Evolutionary conservation across 2,113 vertebrate species (phyloP).

Genomic region (Oreochromis niloticus): DNA sequence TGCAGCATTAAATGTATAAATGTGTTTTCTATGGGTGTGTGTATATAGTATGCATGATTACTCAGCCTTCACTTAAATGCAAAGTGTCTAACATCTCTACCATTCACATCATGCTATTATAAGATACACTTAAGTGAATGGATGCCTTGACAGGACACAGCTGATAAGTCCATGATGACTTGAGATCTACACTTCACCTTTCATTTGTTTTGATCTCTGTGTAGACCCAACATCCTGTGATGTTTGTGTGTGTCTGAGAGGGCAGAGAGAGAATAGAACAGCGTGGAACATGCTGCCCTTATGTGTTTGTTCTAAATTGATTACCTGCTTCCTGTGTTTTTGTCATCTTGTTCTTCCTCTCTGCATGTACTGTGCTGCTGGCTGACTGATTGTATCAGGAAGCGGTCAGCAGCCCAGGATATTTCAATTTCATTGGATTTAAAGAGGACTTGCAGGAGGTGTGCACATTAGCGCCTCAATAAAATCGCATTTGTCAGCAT

Average conservation of each 20-base stretch:
- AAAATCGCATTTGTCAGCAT: conserved; percentile 95
- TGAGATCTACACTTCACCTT: conserved; percentile 73
- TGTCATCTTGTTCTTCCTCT: conserved; percentile 4
- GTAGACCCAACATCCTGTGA: conserved; percentile 59
- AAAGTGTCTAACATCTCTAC: conserved; percentile 52
- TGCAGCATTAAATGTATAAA: neutral
- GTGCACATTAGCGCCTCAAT: conserved; percentile 83
- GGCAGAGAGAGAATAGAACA: neutral
- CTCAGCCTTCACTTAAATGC: neutral
- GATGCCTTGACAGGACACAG: conserved; percentile 64
- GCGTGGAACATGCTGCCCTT: conserved; percentile 44
- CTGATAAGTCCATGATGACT: conserved; percentile 77
- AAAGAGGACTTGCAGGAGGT: conserved; percentile 80
- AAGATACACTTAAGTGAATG: conserved; percentile 68
- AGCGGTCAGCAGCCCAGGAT: conserved; percentile 79
- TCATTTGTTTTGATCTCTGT: conserved; percentile 85
- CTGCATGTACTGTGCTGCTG: conserved; percentile 53
- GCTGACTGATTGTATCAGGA: conserved; percentile 84
- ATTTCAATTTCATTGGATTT: conserved; percentile 94
- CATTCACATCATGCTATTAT: conserved; percentile 32
- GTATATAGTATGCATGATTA: neutral
- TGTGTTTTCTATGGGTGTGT: neutral
- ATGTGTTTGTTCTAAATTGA: conserved; percentile 85
- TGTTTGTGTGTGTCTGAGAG: neutral
- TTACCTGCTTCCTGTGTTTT: conserved; percentile 74